Conservation (phyloP, 2,113 vertebrate species). For the Ctenodactylus gundi region DNA sequence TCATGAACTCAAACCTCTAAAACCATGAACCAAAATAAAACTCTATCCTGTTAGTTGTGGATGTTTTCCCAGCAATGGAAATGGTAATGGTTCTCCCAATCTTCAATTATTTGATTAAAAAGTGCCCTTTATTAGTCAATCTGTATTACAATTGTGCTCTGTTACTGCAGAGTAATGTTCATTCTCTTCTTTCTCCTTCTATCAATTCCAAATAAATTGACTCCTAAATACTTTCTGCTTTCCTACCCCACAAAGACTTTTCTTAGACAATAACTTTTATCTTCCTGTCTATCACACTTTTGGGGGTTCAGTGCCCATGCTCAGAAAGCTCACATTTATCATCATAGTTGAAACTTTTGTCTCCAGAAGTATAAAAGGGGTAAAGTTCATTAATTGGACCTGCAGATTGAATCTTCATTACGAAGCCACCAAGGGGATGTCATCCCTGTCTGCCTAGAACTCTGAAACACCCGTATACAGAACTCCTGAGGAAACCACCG, state of each 20-base stretch:
- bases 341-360: not conserved
- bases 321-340: not conserved
- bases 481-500: not conserved
- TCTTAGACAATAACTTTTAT: not conserved
- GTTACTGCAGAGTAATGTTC: not conserved
- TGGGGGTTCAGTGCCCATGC: not conserved
- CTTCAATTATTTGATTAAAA: not conserved
- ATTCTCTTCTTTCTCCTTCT: not conserved
- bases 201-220: not conserved
- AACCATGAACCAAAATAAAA: too few species aligned
- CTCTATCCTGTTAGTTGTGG: too few species aligned
- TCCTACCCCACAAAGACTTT: not conserved
- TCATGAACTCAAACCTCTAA: too few species aligned
- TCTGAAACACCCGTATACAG: not conserved
- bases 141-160: not conserved
- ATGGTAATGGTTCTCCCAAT: not conserved
- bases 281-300: not conserved
- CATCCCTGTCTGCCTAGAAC: not conserved
- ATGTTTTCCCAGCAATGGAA: too few species aligned
- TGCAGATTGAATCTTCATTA: not conserved
- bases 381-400: not conserved
- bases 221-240: not conserved
- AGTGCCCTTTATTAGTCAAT: not conserved
- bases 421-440: not conserved
- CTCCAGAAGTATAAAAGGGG: not conserved